Evolutionary conservation across 2,797 vertebrate genomes (phyloP).

Genomic region (Tapera naevia): DNA sequence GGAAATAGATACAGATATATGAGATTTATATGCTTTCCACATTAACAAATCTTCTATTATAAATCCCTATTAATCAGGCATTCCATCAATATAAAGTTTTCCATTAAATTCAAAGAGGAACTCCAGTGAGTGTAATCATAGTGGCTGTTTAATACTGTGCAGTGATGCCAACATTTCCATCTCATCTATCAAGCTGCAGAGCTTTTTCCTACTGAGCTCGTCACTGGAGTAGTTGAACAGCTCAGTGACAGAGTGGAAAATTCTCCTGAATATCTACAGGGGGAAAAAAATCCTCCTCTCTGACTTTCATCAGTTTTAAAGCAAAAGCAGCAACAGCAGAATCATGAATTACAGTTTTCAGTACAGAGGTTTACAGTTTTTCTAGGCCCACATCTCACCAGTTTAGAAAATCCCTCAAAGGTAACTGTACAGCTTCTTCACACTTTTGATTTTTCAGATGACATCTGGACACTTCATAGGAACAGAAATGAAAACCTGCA

Average conservation of each 20-base stretch:
- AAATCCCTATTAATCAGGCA: constrained; percentile 61
- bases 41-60: constrained; percentile 54
- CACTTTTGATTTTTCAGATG: background rate
- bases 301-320: background rate
- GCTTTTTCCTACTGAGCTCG: background rate
- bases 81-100: constrained; percentile 50
- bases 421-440: background rate
- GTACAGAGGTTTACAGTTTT: background rate
- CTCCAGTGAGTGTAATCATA: constrained; percentile 35
- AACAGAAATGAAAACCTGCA: background rate
- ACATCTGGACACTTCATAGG: background rate
- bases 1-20: background rate
- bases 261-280: background rate
- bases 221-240: constrained; percentile 14
- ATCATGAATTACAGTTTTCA: background rate
- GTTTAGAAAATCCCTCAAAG: background rate
- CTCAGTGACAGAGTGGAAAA: constrained; percentile 23
- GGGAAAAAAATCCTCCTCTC: background rate
- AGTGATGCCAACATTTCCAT: constrained; percentile 35
- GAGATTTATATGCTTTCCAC: constrained; percentile 22
- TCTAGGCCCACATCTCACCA: background rate
- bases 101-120: constrained; percentile 55
- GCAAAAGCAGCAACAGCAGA: background rate
- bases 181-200: constrained; percentile 29
- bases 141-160: constrained; percentile 51